Evolutionary conservation across 2,113 vertebrate species (phyloP).

Genomic region (Melanostigma gelatinosum): DNA sequence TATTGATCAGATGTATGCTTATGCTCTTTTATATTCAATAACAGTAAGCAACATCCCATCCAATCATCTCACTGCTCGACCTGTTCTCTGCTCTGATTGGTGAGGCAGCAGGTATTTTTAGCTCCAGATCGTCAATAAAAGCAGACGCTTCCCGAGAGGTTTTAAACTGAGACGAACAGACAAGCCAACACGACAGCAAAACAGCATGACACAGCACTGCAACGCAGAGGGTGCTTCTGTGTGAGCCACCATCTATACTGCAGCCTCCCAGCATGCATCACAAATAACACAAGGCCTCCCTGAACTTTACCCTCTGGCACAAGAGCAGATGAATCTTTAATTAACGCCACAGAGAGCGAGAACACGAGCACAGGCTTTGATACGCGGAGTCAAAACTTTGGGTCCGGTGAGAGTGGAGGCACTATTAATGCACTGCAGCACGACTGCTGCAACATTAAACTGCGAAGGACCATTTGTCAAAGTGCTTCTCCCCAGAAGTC

Average conservation of each 20-base stretch:
- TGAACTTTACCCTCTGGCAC: conserved; percentile 29
- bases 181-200: conserved; percentile 53
- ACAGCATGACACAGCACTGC: conserved; percentile 72
- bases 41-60: conserved; percentile 16
- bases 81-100: conserved; percentile 41
- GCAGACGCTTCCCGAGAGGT: conserved; percentile 57
- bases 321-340: conserved; percentile 40
- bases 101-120: conserved; percentile 63
- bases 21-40: not conserved
- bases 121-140: conserved; percentile 57
- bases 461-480: conserved; percentile 47
- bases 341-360: conserved; percentile 4
- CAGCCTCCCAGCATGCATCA: conserved; percentile 51
- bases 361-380: conserved; percentile 24
- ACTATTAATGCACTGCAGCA: conserved; percentile 55
- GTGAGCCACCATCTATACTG: conserved; percentile 75
- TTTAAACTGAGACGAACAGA: conserved; percentile 76
- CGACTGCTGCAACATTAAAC: conserved; percentile 42
- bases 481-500: conserved; percentile 22
- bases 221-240: conserved; percentile 61
- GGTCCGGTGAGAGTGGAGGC: conserved; percentile 10
- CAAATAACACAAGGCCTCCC: conserved; percentile 45
- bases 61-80: conserved; percentile 44
- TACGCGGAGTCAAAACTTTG: conserved; percentile 21
- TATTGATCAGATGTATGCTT: not conserved